Evolutionary conservation across 2,113 vertebrate genomes (phyloP).

Genomic region (Perognathus longimembris): DNA sequence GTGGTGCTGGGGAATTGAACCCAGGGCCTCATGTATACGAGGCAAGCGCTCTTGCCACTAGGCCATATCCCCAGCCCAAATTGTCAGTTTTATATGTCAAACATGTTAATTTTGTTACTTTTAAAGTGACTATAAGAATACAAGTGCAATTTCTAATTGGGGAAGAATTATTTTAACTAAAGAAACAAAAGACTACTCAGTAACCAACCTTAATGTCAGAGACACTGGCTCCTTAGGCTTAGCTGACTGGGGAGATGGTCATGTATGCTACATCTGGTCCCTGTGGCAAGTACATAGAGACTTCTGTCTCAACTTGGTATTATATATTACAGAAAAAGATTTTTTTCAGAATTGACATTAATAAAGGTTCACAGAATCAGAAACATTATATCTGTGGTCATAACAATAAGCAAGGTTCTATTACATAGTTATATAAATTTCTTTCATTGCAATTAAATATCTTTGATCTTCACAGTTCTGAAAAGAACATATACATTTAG

Average conservation of each 20-base stretch:
- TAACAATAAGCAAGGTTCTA: background rate
- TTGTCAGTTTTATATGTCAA: background rate
- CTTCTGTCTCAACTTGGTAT: background rate
- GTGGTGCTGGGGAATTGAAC: no score
- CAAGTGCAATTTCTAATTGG: background rate
- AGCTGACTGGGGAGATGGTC: background rate
- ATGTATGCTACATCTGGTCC: no score
- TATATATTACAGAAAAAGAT: background rate
- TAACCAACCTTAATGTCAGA: background rate
- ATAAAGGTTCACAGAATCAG: background rate
- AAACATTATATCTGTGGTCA: background rate
- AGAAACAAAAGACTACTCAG: no score
- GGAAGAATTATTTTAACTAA: background rate
- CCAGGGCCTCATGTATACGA: no score
- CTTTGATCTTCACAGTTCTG: background rate
- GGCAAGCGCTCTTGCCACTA: no score
- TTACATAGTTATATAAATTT: background rate
- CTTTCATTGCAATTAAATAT: constrained; percentile 11
- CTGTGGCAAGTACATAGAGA: background rate
- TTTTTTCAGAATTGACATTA: no score
- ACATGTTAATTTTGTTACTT: background rate
- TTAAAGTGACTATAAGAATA: background rate
- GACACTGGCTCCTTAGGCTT: background rate
- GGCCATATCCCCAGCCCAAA: no score
- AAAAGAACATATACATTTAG: background rate